Evolutionary conservation across 2,797 vertebrate genomes (phyloP), one percentile per base, ranked within the genome.

Genomic region (Semotilus atromaculatus): DNA sequence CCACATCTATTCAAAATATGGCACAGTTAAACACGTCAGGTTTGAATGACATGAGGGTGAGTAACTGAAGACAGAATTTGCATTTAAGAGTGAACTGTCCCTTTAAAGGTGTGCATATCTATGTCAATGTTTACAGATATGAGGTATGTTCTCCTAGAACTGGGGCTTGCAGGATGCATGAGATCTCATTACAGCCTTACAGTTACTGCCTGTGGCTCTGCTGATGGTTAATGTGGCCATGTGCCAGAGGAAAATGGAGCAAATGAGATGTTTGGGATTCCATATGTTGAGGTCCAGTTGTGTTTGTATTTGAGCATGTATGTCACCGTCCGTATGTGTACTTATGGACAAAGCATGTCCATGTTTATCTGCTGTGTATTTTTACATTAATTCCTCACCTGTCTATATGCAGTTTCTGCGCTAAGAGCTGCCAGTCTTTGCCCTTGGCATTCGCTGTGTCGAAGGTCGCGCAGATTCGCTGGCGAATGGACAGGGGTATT

Each of bases 371-470:
- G 7, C 31, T 34, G 29, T 38, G 55, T 29, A 5, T 40, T 70
- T 66, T 16, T 51, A 55, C 68, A 81, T 72, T 14, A 7, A 23
- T 55, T 16, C 79, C 89, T 96, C 94, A 99, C 98, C 97, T 97
- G 92, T 96, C 96, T 92, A 98, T 96, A 94, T 96, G 96, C 90
- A 95, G 97, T 81, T 98, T 98, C 90, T 97, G 97, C 68, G 98
- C 98, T 94, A 99, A 94, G 95, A 98, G 95, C 93, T 98, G 97
- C 98, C 97, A 99, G 95, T 98, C 97, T 91, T 98, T 98, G 94
- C 97, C 97, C 95, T 97, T 97, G 94, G 97, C 94, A 2, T 95
- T 95, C 90, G 97, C 96, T 2, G 97, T 95, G 92, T 99, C 98
- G 64, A 99, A 99, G 3, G 97, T 98, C 43, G 97, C 96, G 73